Percentiles rank a stretch among this genome's conserved stretches.
phyloP scores from a whole-genome alignment of 2,113 vertebrate genomes.

The Xyrauchen texanus region DNA sequence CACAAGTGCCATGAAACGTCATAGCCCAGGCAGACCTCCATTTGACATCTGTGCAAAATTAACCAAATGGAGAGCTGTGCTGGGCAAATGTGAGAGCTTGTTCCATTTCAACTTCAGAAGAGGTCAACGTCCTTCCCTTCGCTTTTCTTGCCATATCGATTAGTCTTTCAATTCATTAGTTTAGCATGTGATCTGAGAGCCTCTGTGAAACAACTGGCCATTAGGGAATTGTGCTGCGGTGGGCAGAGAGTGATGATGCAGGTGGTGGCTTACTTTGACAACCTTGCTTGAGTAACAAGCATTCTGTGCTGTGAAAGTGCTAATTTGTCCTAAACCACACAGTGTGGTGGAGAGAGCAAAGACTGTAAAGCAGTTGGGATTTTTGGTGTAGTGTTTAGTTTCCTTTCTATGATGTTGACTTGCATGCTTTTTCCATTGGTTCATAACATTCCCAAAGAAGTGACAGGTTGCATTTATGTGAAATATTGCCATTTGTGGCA shows the following conservation, averaged over 20 bases:
- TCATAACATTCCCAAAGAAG: constrained; percentile 56
- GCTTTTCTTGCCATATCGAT: constrained; percentile 74
- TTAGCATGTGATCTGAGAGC: constrained; percentile 76
- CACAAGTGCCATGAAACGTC: constrained; percentile 46
- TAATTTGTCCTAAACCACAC: constrained; percentile 69
- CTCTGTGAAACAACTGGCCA: constrained; percentile 72
- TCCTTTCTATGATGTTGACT: not conserved
- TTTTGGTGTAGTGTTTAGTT: constrained; percentile 6
- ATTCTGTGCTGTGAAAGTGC: constrained; percentile 72
- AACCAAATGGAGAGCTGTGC: constrained; percentile 69
- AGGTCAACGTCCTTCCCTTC: constrained; percentile 70
- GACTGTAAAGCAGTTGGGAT: not conserved
- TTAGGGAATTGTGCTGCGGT: constrained; percentile 68
- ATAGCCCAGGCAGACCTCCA: constrained; percentile 68
- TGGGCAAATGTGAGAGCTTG: constrained; percentile 70
- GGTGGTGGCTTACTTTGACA: constrained; percentile 41
- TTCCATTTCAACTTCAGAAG: constrained; percentile 77
- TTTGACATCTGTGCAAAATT: constrained; percentile 74
- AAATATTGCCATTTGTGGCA: constrained; percentile 61
- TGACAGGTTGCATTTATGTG: constrained; percentile 44
- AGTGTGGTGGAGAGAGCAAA: constrained; percentile 44
- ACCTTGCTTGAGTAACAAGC: constrained; percentile 66
- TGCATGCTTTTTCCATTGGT: constrained; percentile 42
- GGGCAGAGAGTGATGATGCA: constrained; percentile 59
- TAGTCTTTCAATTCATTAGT: constrained; percentile 81